Conservation (phyloP, 2,797 vertebrate species). For the Sylvia borin region DNA sequence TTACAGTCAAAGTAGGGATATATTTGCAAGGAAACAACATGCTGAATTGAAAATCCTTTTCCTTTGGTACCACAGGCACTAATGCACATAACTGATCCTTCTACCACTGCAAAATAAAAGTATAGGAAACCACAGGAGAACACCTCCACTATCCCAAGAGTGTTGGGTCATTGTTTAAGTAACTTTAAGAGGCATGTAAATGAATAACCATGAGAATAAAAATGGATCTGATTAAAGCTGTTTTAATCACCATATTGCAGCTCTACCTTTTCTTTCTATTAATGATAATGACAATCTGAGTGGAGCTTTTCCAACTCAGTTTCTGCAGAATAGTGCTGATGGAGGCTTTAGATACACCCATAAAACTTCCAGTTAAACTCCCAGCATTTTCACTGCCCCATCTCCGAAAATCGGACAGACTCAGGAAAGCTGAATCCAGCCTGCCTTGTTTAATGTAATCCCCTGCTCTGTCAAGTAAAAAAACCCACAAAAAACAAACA, state of each 20-base stretch:
- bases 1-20: neutral
- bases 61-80: neutral
- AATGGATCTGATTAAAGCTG: neutral
- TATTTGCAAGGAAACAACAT: neutral
- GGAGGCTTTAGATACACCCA: neutral
- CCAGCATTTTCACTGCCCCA: neutral
- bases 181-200: neutral
- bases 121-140: neutral
- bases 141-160: neutral
- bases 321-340: neutral
- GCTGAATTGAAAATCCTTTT: neutral
- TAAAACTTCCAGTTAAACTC: neutral
- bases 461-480: neutral
- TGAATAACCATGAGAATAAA: neutral
- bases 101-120: neutral
- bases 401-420: neutral
- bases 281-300: neutral
- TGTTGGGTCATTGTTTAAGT: neutral
- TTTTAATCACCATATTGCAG: neutral
- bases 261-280: neutral
- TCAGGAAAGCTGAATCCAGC: neutral
- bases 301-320: neutral
- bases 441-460: neutral
- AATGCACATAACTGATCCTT: neutral
- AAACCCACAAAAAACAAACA: too few species aligned